These are phyloP conservation scores for Amphiprion ocellaris DNA, from an alignment of 2,113 vertebrate genomes.

Conservation along the genomic window DNA sequence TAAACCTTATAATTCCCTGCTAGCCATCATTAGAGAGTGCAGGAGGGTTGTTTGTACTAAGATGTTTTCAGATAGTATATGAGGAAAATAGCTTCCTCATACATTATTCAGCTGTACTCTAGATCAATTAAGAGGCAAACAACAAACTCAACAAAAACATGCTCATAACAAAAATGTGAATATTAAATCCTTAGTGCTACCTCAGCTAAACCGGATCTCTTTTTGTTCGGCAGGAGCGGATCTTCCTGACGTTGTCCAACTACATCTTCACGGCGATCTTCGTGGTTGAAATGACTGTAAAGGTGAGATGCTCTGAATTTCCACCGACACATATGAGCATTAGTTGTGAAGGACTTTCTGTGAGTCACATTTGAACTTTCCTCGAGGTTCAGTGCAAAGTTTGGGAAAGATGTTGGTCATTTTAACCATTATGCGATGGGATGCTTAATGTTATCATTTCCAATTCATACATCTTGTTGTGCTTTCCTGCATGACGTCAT, in stretches of 20 bases:
- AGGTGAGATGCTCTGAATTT: conserved; percentile 84
- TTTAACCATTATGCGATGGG: neutral
- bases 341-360: neutral
- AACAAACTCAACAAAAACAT: conserved; percentile 4
- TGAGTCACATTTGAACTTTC: neutral
- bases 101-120: conserved; percentile 55
- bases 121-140: conserved; percentile 25
- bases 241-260: conserved; percentile 96
- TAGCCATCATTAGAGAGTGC: conserved; percentile 54
- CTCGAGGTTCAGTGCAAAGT: neutral
- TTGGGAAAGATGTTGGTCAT: neutral
- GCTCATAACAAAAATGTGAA: conserved; percentile 1
- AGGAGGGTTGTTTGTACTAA: conserved; percentile 25
- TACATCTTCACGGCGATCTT: conserved; percentile 99
- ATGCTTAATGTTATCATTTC: neutral
- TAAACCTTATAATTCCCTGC: conserved; percentile 46
- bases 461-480: neutral
- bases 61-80: conserved; percentile 16
- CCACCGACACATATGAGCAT: no score
- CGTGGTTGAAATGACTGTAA: conserved; percentile 96
- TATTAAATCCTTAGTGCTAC: neutral
- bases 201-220: conserved; percentile 43
- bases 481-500: conserved; percentile 10
- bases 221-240: conserved; percentile 88
- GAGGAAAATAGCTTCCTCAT: conserved; percentile 40